Conservation (phyloP, 2,888 invertebrate species). For the Colletes collaris region DNA sequence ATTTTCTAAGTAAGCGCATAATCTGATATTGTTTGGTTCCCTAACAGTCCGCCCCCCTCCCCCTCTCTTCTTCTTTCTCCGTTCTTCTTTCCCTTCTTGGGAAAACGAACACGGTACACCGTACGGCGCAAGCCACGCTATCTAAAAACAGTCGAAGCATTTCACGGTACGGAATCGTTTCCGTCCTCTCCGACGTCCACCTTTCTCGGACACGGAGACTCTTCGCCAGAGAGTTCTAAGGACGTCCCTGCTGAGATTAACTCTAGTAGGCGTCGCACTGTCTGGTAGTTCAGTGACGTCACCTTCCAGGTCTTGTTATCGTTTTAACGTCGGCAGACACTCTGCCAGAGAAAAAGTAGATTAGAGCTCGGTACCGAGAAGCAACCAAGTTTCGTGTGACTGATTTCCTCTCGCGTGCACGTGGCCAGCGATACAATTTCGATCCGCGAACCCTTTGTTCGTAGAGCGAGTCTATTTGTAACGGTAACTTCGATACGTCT, state of each 20-base stretch:
- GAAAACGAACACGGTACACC: slow-evolving; percentile 12
- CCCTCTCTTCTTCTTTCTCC: not conserved
- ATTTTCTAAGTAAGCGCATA: slow-evolving; percentile 79
- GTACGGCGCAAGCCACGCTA: not conserved
- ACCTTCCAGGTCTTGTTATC: slow-evolving; percentile 66
- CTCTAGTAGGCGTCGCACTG: slow-evolving; percentile 73
- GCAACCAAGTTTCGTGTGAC: slow-evolving; percentile 47
- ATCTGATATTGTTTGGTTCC: slow-evolving; percentile 71
- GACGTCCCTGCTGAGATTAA: slow-evolving; percentile 68
- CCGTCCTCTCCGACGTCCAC: not conserved
- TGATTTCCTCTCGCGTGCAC: slow-evolving; percentile 32
- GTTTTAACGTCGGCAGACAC: slow-evolving; percentile 54
- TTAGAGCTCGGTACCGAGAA: slow-evolving; percentile 61
- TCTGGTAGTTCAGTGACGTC: slow-evolving; percentile 74
- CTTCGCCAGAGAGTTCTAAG: slow-evolving; percentile 31
- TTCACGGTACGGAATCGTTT: not conserved
- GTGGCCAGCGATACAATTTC: slow-evolving; percentile 35
- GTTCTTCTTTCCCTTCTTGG: slow-evolving; percentile 22
- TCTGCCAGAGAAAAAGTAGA: slow-evolving; percentile 47
- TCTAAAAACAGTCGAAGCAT: not conserved
- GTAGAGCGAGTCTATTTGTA: not conserved
- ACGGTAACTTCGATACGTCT: too few species aligned
- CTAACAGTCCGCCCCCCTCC: slow-evolving; percentile 20
- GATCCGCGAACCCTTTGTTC: slow-evolving; percentile 30
- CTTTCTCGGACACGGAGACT: slow-evolving; percentile 4